Percentiles rank a stretch among this genome's conserved stretches.
Conservation (phyloP, 2,888 invertebrate species). For the Drosophila mayaguana region DNA sequence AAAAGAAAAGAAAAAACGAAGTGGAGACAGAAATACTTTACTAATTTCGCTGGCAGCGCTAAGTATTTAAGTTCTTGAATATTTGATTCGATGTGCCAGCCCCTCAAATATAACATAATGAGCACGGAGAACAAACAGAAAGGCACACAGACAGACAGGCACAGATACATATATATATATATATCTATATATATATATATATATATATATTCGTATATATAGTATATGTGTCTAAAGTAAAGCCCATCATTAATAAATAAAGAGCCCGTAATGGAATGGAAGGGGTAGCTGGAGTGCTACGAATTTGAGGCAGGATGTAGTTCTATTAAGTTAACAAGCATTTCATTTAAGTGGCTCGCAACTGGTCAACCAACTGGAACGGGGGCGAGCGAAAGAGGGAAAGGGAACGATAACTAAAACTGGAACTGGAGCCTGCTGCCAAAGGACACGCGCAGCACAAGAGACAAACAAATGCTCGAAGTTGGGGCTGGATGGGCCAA, state of each 20-base stretch:
- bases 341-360: slow-evolving; percentile 72
- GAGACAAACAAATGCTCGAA: slow-evolving; percentile 24
- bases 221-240: slow-evolving; percentile 1
- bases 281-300: not conserved
- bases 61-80: slow-evolving; percentile 17
- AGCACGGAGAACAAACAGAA: slow-evolving; percentile 4
- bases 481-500: not conserved
- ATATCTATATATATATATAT: not conserved
- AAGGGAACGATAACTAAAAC: slow-evolving; percentile 3
- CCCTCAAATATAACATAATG: slow-evolving; percentile 18
- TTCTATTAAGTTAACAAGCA: slow-evolving; percentile 80
- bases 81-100: slow-evolving; percentile 6
- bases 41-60: not conserved
- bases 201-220: not conserved
- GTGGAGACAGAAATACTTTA: not conserved
- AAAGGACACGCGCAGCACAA: slow-evolving; percentile 16
- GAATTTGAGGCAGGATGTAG: slow-evolving; percentile 40
- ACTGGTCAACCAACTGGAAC: slow-evolving; percentile 51
- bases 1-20: no score
- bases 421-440: slow-evolving; percentile 31
- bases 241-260: slow-evolving; percentile 60
- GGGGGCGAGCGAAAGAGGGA: not conserved
- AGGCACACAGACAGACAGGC: not conserved
- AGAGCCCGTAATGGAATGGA: slow-evolving; percentile 18
- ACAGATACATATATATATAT: not conserved